phyloP scores from a whole-genome alignment of 92 coral and sea anemone species.

The Parazoanthus atlanticus region DNA sequence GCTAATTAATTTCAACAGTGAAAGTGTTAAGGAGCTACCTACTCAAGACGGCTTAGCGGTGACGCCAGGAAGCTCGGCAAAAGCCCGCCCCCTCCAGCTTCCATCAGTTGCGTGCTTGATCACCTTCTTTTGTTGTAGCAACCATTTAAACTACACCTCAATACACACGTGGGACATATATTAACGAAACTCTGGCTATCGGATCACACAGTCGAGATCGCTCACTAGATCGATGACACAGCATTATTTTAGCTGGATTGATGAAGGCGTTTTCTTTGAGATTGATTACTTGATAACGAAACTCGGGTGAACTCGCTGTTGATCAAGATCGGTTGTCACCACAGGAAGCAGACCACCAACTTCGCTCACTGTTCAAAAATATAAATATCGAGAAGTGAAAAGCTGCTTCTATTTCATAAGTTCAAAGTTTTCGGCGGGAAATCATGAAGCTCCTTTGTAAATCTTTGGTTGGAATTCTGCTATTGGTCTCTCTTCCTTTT shows the following conservation, averaged over 20 bases:
- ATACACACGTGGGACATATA: not conserved
- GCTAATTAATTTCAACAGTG: not conserved
- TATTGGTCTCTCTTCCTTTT: not conserved
- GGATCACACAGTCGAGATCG: not conserved
- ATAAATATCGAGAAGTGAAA: not conserved
- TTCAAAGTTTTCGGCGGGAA: conserved; percentile 13
- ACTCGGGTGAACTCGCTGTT: not conserved
- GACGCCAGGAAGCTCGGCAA: not conserved
- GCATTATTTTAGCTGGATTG: not conserved
- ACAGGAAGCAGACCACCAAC: conserved; percentile 1
- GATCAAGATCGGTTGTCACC: not conserved
- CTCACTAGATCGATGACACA: not conserved
- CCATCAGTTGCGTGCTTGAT: not conserved
- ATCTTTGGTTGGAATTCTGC: not conserved
- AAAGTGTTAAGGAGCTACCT: not conserved
- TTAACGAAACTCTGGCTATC: not conserved
- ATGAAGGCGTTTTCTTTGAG: not conserved
- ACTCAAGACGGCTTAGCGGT: not conserved
- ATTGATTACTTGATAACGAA: not conserved
- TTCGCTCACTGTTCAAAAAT: not conserved
- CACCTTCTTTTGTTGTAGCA: conserved; percentile 4
- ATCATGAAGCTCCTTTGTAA: conserved; percentile 8
- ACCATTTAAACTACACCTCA: not conserved
- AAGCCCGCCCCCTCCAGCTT: not conserved
- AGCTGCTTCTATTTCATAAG: not conserved